phyloP scores from a whole-genome alignment of 2,113 vertebrate species.

The Bothrops jararaca region DNA sequence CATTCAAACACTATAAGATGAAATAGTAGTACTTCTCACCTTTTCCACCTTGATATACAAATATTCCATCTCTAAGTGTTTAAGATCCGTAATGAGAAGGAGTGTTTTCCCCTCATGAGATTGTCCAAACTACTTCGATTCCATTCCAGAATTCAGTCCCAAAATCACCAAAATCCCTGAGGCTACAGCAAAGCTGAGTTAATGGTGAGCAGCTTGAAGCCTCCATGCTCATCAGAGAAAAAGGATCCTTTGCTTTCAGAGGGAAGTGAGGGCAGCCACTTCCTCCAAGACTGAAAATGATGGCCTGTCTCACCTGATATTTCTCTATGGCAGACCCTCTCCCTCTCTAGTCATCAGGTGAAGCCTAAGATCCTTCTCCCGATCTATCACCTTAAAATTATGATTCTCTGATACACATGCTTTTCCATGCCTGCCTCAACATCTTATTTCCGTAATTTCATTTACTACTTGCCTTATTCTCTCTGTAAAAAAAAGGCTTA shows the following conservation, averaged over 20 bases:
- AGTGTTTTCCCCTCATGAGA: background rate
- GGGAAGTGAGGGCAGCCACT: background rate
- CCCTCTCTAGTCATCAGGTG: background rate
- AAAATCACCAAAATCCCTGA: background rate
- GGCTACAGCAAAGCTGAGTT: background rate
- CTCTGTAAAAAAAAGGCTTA: background rate
- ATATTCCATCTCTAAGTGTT: background rate
- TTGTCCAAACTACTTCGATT: background rate
- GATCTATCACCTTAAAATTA: background rate
- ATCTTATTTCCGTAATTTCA: background rate
- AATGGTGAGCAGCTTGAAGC: background rate
- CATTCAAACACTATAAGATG: background rate
- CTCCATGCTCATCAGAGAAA: background rate
- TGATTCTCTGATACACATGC: background rate
- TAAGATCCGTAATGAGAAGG: background rate
- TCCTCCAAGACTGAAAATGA: background rate
- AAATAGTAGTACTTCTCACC: background rate
- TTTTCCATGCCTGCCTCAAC: background rate
- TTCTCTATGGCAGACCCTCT: background rate
- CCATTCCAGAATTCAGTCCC: background rate
- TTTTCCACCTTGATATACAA: background rate
- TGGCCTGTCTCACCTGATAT: background rate
- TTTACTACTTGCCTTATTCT: background rate
- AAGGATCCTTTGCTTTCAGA: background rate
- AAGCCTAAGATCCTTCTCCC: background rate